Conservation (phyloP, 2,888 invertebrate species). For the Gnatocerus cornutus region DNA sequence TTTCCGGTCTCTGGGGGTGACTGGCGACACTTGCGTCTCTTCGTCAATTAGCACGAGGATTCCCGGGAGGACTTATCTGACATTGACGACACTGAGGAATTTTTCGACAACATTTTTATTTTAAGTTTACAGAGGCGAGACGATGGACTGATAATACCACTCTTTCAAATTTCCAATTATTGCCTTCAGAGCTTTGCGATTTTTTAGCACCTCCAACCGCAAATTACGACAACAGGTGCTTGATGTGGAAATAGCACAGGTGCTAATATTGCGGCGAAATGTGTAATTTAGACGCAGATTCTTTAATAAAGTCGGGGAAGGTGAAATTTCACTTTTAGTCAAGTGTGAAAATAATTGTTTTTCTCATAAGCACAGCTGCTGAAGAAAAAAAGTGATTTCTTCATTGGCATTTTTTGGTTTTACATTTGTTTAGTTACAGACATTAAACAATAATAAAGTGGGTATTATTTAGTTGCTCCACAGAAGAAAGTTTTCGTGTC, state of each 20-base stretch:
- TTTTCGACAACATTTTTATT: conserved; percentile 22
- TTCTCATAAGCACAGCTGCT: too few species aligned
- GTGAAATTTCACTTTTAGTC: too few species aligned
- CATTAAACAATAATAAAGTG: too few species aligned
- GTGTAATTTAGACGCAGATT: background rate
- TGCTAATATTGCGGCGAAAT: background rate
- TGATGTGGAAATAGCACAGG: background rate
- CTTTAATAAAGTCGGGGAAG: too few species aligned
- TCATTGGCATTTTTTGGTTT: too few species aligned
- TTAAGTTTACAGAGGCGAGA: conserved; percentile 1
- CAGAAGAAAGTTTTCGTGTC: too few species aligned
- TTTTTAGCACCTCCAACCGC: background rate
- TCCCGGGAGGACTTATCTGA: conserved; percentile 22
- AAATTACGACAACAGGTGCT: background rate
- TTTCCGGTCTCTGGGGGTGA: conserved; percentile 32
- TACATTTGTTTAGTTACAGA: too few species aligned
- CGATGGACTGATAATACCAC: background rate
- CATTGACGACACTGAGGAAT: conserved; percentile 23
- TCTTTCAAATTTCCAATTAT: background rate
- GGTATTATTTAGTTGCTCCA: too few species aligned
- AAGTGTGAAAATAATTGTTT: too few species aligned
- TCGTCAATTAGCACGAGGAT: conserved; percentile 36
- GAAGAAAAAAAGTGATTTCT: too few species aligned
- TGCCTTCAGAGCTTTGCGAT: background rate
- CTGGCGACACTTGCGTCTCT: conserved; percentile 20